A percentile compares a stretch with the other conserved stretches of the same genome.
phyloP scores from a whole-genome alignment of 2,888 invertebrate genomes.

The Zaprionus bogoriensis region DNA sequence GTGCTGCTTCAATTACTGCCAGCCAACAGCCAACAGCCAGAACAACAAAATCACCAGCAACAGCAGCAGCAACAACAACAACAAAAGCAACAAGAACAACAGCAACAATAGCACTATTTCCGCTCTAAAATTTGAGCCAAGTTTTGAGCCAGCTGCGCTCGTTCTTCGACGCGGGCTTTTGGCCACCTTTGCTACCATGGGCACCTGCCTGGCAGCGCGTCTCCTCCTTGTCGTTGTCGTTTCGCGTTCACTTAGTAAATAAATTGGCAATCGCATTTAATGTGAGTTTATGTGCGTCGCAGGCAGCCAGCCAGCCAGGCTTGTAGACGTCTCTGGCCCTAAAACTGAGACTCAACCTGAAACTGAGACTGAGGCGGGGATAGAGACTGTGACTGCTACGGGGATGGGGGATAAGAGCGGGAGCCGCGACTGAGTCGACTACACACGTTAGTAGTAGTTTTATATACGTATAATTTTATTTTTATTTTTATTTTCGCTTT shows the following conservation, averaged over 20 bases:
- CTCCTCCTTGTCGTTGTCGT: slow-evolving; percentile 32
- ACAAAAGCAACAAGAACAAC: slow-evolving; percentile 30
- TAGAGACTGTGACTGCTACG: slow-evolving; percentile 5
- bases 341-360: slow-evolving; percentile 31
- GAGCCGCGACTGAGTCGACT: slow-evolving; percentile 2
- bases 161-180: slow-evolving; percentile 14
- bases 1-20: slow-evolving; percentile 66
- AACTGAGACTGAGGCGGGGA: not conserved
- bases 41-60: slow-evolving; percentile 1
- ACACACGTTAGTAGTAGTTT: slow-evolving; percentile 55
- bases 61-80: slow-evolving; percentile 15
- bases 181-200: slow-evolving; percentile 26
- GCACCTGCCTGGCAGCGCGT: slow-evolving; percentile 22
- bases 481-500: slow-evolving; percentile 35
- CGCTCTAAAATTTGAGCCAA: slow-evolving; percentile 76
- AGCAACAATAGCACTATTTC: slow-evolving; percentile 62
- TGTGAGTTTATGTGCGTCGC: slow-evolving; percentile 77
- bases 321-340: slow-evolving; percentile 17
- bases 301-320: slow-evolving; percentile 51
- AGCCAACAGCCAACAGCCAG: slow-evolving; percentile 8
- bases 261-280: slow-evolving; percentile 79
- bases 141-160: slow-evolving; percentile 68
- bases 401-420: too few species aligned
- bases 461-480: slow-evolving; percentile 43
- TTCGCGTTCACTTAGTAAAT: slow-evolving; percentile 73